A percentile compares a stretch with the other conserved stretches of the same genome.
Evolutionary conservation across 2,113 vertebrate species (phyloP).

Genomic region (Fregata magnificens): DNA sequence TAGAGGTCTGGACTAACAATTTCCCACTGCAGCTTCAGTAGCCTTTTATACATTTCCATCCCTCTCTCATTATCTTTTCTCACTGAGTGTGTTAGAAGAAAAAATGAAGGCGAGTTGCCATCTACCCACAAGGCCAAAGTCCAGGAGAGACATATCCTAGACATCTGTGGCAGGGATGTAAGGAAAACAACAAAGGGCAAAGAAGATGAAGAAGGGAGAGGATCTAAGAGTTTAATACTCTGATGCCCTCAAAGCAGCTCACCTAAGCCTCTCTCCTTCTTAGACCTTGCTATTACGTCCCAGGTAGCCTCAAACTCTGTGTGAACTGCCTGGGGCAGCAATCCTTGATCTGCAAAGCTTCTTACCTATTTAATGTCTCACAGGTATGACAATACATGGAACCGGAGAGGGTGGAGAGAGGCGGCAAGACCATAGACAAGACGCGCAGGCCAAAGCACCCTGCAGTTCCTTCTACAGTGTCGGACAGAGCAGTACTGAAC

Average conservation of each 20-base stretch:
- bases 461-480: rapidly evolving
- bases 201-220: rapidly evolving
- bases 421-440: background rate
- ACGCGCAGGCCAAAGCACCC: rapidly evolving
- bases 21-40: background rate
- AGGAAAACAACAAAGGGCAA: background rate
- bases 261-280: background rate
- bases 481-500: rapidly evolving
- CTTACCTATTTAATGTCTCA: background rate
- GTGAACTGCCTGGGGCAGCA: rapidly evolving
- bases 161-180: background rate
- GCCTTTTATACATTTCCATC: background rate
- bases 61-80: background rate
- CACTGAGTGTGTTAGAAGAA: background rate
- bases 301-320: background rate
- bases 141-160: background rate
- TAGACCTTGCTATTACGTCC: background rate
- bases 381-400: rapidly evolving
- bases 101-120: background rate
- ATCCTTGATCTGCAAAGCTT: background rate
- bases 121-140: background rate
- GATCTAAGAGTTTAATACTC: background rate
- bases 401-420: rapidly evolving
- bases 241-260: background rate
- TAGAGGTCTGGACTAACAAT: background rate